Conservation (phyloP, 2,113 vertebrate genomes). For the Orthonyx spaldingii region DNA sequence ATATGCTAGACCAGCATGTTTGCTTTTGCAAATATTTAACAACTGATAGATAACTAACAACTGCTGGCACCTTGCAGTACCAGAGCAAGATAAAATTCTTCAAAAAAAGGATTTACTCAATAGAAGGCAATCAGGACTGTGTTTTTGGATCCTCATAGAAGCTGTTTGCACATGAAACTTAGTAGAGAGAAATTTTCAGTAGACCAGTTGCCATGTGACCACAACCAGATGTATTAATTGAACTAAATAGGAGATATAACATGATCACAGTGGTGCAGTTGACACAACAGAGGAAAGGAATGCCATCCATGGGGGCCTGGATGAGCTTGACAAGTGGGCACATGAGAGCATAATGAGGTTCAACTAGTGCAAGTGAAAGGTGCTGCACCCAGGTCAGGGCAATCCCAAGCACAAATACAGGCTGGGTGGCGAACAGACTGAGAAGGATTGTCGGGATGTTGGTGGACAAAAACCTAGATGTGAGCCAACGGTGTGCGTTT, state of each 20-base stretch:
- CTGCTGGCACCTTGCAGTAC: not conserved
- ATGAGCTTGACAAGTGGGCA: not conserved
- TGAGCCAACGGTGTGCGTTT: not conserved
- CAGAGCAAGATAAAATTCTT: not conserved
- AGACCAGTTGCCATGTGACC: not conserved
- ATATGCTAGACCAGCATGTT: not conserved
- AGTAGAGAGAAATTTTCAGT: not conserved
- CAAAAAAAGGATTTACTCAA: not conserved
- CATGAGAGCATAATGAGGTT: not conserved
- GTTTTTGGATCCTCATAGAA: not conserved
- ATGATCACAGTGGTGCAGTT: not conserved
- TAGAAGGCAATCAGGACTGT: not conserved
- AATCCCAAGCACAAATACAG: not conserved
- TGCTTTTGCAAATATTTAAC: slow-evolving; percentile 16
- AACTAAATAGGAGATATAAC: not conserved
- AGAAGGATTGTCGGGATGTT: not conserved
- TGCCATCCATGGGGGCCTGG: not conserved
- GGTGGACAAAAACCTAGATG: not conserved
- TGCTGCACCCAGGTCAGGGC: not conserved
- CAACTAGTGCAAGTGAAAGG: not conserved
- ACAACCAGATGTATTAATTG: not conserved
- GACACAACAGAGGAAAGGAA: not conserved
- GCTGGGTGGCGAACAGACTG: not conserved
- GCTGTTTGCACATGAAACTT: not conserved
- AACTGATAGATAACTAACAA: not conserved